Evolutionary conservation across 2,888 invertebrate genomes (phyloP), one percentile per base, ranked within the genome.

Genomic region (Phlogophora meticulosa): DNA sequence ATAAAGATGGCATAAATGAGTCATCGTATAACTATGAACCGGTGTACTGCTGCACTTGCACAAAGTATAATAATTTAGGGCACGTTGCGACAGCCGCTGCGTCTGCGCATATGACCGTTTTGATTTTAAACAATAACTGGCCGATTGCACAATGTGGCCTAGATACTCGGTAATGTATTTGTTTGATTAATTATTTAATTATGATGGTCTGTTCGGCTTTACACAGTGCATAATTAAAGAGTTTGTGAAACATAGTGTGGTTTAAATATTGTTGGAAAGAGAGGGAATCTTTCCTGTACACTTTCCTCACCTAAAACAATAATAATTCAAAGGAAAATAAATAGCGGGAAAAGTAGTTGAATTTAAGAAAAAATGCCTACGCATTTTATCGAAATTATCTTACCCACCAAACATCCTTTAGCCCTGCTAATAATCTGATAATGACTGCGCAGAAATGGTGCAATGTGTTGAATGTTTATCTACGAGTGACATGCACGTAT

Each of bases 141-240:
- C 24, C 56, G 63, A 61, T 87, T 85, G 79, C 85, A 65, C 80
- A 86, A 86, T 68, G 4, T 56, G 87, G 81, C 85, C 87, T 81
- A 86, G 73, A 79, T 87, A 78, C 59, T 38, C 52, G 70, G 58
- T 70, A 62, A 76, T 74, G 66, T 69, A 55, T 67, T 43, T 65
- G 64, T 64, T 45, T 74, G 58, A 70, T 79, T 72, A 64, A 72
- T 76, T 65, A 55, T 53, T 62, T 71, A 59, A 63, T 70, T 49
- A 68, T 57, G 75, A 63, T 52, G 67, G 22, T 20, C 36, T 58
- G 48, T 15, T 43, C 32, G 49, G 5, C 10, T 42, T 22, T 5
- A 22, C n/a, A 24, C n/a, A 1, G 1, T 40, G 51, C 40, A 17
- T 43, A 15, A 43, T 49, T 58, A 17, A 48, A 66, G 13, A 20